phyloP scores from a whole-genome alignment of 2,888 invertebrate genomes.

The Cynaeus angustus region DNA sequence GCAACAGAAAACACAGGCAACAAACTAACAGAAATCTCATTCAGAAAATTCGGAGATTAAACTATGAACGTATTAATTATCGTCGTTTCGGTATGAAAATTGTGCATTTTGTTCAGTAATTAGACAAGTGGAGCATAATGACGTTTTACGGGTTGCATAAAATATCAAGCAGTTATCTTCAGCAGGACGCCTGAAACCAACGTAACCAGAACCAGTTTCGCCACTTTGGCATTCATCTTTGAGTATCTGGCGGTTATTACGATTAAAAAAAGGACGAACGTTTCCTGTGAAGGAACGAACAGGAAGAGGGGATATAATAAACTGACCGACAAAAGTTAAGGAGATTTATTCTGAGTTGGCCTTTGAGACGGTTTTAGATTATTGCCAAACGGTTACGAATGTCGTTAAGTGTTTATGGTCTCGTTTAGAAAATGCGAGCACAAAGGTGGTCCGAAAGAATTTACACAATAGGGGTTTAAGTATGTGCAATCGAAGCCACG shows the following conservation, averaged over 20 bases:
- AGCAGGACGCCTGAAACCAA: slow-evolving; percentile 17
- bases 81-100: slow-evolving; percentile 4
- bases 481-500: no score
- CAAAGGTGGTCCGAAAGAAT: no score
- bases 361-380: no score
- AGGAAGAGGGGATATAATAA: background rate
- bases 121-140: background rate
- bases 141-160: background rate
- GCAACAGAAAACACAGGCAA: slow-evolving; percentile 19
- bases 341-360: no score
- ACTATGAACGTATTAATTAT: background rate
- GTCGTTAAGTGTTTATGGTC: no score
- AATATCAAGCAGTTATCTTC: background rate
- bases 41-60: background rate
- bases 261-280: slow-evolving; percentile 31
- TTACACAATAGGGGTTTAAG: no score
- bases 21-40: slow-evolving; percentile 12
- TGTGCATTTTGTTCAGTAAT: slow-evolving; percentile 5
- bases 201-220: slow-evolving; percentile 15
- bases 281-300: slow-evolving; percentile 7
- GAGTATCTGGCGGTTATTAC: slow-evolving; percentile 17
- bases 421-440: no score
- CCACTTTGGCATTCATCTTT: slow-evolving; percentile 25
- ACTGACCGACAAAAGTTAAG: no score
- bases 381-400: no score